Conservation (phyloP, 2,113 vertebrate species). For the Mungos mungo region DNA sequence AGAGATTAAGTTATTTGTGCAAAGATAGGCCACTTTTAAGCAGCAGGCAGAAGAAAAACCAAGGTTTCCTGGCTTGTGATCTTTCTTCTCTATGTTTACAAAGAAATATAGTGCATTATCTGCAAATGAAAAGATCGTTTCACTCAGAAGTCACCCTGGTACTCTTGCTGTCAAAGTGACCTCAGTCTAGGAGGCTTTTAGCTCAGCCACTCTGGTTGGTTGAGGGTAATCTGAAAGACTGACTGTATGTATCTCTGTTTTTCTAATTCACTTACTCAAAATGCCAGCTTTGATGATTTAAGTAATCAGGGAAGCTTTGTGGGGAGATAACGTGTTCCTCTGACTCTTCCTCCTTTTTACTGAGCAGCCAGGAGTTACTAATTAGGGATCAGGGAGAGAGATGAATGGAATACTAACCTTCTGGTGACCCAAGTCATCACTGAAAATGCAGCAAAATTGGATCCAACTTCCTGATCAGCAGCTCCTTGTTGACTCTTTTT, state of each 20-base stretch:
- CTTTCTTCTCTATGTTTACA: not conserved
- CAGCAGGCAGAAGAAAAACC: not conserved
- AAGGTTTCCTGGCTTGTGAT: not conserved
- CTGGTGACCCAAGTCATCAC: not conserved
- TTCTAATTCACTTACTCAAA: not conserved
- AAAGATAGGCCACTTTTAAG: not conserved
- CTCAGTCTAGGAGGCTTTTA: not conserved
- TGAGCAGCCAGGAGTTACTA: not conserved
- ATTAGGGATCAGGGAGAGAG: not conserved
- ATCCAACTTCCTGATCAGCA: not conserved
- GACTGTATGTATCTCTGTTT: not conserved
- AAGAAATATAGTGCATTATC: not conserved
- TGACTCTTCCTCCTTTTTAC: conserved; percentile 7
- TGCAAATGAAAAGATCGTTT: not conserved
- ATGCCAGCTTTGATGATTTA: not conserved
- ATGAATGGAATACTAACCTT: not conserved
- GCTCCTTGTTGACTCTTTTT: not conserved
- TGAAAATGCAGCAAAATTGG: not conserved
- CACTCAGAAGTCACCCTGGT: not conserved
- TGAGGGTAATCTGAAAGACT: not conserved
- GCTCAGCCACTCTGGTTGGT: not conserved
- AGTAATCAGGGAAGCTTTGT: not conserved
- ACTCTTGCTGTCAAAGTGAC: not conserved
- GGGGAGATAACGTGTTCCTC: not conserved
- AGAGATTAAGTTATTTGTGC: not conserved